Evolutionary conservation across 2,888 invertebrate species (phyloP).

Genomic region (Lycaena phlaeas): DNA sequence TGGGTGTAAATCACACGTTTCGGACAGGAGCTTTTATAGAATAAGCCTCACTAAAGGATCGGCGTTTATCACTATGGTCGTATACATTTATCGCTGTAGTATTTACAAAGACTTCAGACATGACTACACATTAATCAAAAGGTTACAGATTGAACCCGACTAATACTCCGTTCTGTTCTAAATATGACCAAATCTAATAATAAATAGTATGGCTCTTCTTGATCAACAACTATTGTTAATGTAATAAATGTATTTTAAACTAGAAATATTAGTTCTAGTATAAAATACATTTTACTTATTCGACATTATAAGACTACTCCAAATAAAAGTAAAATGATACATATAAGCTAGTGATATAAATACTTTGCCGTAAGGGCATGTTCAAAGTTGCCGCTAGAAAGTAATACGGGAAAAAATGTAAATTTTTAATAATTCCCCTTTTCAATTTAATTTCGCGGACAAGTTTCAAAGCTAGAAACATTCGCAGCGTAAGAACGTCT

Average conservation of each 20-base stretch:
- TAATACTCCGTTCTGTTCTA: too few species aligned
- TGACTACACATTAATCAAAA: too few species aligned
- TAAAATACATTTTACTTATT: too few species aligned
- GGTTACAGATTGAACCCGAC: too few species aligned
- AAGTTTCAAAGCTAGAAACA: conserved; percentile 48
- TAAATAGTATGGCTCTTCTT: too few species aligned
- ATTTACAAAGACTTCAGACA: too few species aligned
- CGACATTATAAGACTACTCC: too few species aligned
- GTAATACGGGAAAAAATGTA: conserved; percentile 22
- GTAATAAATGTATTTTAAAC: too few species aligned
- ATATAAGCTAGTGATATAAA: conserved; percentile 4
- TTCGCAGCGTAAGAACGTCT: conserved; percentile 35
- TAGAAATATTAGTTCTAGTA: too few species aligned
- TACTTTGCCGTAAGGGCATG: neutral
- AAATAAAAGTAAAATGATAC: too few species aligned
- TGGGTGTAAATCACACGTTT: conserved; percentile 9
- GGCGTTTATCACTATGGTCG: conserved; percentile 2
- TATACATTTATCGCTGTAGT: conserved; percentile 6
- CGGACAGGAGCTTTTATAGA: conserved; percentile 4
- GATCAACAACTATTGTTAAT: too few species aligned
- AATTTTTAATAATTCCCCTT: conserved; percentile 41
- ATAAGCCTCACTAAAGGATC: conserved; percentile 7
- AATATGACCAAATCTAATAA: too few species aligned
- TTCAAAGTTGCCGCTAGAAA: conserved; percentile 13
- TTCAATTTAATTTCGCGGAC: conserved; percentile 49